Evolutionary conservation across 1,140 invertebrate species (phyloP).

Genomic region (Spodoptera litura): DNA sequence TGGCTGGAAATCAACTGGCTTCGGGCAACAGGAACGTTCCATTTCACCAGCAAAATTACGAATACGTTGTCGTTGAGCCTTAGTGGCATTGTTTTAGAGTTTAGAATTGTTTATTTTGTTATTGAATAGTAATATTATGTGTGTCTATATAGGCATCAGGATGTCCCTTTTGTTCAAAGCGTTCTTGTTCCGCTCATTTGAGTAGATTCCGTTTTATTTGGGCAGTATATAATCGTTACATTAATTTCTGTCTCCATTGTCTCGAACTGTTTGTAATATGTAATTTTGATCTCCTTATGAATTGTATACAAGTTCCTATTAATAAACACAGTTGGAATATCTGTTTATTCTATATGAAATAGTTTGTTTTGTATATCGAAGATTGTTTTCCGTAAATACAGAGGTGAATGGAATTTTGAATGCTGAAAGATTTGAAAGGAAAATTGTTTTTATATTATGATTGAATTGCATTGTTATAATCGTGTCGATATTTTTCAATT

Average conservation of each 20-base stretch:
- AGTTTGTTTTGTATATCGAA: no score
- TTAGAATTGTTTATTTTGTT: slow-evolving; percentile 46
- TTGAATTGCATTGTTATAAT: no score
- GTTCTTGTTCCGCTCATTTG: slow-evolving; percentile 70
- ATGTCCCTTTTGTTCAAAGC: slow-evolving; percentile 81
- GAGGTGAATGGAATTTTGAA: no score
- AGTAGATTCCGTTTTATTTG: slow-evolving; percentile 75
- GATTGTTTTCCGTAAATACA: no score
- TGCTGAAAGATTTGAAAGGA: no score
- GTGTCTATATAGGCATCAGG: slow-evolving; percentile 66
- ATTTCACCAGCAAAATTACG: slow-evolving; percentile 56
- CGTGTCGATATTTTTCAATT: no score
- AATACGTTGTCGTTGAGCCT: slow-evolving; percentile 43
- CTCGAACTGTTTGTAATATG: slow-evolving; percentile 18
- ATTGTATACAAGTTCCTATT: not conserved
- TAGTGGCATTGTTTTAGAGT: slow-evolving; percentile 56
- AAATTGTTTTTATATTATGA: no score
- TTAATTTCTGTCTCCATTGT: slow-evolving; percentile 54
- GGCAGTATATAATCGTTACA: slow-evolving; percentile 71
- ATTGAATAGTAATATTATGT: slow-evolving; percentile 38
- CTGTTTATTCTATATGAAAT: not conserved
- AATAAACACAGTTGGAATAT: no score
- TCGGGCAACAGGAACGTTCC: slow-evolving; percentile 66
- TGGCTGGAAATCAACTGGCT: slow-evolving; percentile 72
- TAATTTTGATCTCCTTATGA: slow-evolving; percentile 8